Evolutionary conservation across 2,888 invertebrate genomes (phyloP).

Genomic region (Drosophila greeni): DNA sequence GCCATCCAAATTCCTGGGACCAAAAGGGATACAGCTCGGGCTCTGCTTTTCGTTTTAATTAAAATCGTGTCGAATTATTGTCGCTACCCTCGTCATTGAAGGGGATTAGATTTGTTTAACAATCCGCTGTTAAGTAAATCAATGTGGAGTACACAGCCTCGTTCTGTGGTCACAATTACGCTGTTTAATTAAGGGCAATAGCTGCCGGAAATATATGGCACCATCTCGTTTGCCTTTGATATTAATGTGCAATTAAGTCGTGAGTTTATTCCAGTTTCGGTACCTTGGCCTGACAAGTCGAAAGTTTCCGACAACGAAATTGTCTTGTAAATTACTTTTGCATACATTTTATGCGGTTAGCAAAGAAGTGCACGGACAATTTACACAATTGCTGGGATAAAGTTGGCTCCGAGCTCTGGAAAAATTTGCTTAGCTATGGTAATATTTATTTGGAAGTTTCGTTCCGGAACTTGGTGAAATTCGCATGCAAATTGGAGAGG

Average conservation of each 20-base stretch:
- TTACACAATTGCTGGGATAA: constrained; percentile 26
- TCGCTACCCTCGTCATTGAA: constrained; percentile 23
- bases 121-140: constrained; percentile 3
- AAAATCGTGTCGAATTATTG: constrained; percentile 34
- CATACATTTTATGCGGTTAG: constrained; percentile 34
- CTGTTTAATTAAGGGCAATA: constrained; percentile 27
- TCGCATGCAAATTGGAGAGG: constrained; percentile 19
- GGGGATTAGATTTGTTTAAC: constrained; percentile 13
- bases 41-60: constrained; percentile 32
- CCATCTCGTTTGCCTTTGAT: constrained; percentile 16
- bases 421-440: constrained; percentile 24
- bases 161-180: constrained; percentile 15
- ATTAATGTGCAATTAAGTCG: constrained; percentile 21
- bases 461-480: constrained; percentile 3
- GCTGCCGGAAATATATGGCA: neutral
- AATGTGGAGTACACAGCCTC: constrained; percentile 1
- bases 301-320: constrained; percentile 35
- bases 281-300: neutral
- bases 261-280: constrained; percentile 14
- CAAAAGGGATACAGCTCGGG: neutral
- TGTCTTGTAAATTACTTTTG: constrained; percentile 44
- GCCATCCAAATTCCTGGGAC: constrained; percentile 6
- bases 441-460: constrained; percentile 37
- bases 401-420: constrained; percentile 3
- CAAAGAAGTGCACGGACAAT: constrained; percentile 23